Conservation (phyloP, 2,113 vertebrate species). For the Poeciliopsis occidentalis region DNA sequence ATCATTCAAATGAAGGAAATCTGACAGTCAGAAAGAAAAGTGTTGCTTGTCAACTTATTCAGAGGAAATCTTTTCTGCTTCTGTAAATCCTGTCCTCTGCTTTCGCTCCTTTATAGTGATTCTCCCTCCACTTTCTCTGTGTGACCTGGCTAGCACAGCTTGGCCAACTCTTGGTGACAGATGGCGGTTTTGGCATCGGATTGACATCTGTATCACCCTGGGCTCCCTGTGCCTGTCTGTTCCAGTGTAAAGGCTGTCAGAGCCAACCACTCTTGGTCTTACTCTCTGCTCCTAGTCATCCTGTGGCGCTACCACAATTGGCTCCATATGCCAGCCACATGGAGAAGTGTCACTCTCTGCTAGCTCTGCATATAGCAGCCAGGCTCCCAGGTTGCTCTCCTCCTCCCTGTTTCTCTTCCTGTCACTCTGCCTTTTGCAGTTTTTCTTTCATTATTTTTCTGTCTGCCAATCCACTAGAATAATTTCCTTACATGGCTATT, state of each 20-base stretch:
- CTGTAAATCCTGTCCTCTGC: background rate
- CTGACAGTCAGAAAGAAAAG: background rate
- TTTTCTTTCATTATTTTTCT: conserved; percentile 42
- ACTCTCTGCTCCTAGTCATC: conserved; percentile 35
- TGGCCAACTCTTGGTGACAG: conserved; percentile 59
- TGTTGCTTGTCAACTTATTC: background rate
- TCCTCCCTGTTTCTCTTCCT: conserved; percentile 23
- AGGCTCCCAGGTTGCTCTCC: conserved; percentile 34
- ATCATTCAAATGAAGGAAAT: no score
- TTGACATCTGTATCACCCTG: conserved; percentile 69
- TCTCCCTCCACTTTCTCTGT: conserved; percentile 22
- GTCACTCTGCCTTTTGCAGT: background rate
- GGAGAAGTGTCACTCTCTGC: conserved; percentile 58
- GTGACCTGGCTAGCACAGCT: conserved; percentile 34
- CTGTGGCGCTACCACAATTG: conserved; percentile 53
- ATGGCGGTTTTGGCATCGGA: conserved; percentile 64
- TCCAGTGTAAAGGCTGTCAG: conserved; percentile 38
- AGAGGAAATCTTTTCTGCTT: background rate
- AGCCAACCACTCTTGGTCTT: conserved; percentile 44
- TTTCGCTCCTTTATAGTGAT: conserved; percentile 28
- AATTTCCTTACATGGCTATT: conserved; percentile 67
- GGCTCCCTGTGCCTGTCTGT: conserved; percentile 47
- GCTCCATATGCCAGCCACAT: conserved; percentile 63
- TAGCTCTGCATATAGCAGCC: conserved; percentile 21
- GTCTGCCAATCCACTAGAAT: conserved; percentile 50